phyloP scores from a whole-genome alignment of 1,140 invertebrate genomes.

The Chrysomallon squamiferum region DNA sequence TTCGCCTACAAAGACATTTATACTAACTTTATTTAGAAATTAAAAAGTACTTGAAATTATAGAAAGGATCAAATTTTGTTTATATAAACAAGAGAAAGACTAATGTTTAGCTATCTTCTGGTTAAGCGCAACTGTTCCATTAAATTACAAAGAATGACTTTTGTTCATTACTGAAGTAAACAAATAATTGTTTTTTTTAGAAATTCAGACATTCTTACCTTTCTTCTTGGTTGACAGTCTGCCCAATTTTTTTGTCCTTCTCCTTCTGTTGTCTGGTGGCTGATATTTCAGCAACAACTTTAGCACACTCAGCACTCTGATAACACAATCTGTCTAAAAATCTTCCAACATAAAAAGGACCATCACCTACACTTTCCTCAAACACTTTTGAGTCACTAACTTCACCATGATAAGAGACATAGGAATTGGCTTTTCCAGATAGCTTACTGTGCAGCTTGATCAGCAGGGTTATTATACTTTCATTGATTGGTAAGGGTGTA shows the following conservation, averaged over 20 bases:
- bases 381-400: conserved; percentile 5
- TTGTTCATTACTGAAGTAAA: too few species aligned
- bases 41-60: too few species aligned
- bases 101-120: too few species aligned
- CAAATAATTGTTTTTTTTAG: too few species aligned
- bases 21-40: too few species aligned
- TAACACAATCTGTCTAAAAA: conserved; percentile 65
- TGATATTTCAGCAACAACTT: conserved; percentile 64
- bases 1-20: conserved; percentile 70
- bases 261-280: conserved; percentile 29
- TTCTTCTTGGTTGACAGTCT: conserved; percentile 25
- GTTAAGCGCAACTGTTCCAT: too few species aligned
- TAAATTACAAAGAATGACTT: too few species aligned
- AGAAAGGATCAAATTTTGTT: too few species aligned
- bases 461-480: conserved; percentile 90
- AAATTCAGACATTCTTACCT: conserved; percentile 22
- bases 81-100: too few species aligned
- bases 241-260: conserved; percentile 16
- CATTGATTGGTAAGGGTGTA: conserved; percentile 67
- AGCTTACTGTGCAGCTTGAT: conserved; percentile 93
- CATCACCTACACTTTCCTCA: conserved; percentile 75
- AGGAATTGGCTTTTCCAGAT: conserved; percentile 77
- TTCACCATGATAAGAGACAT: conserved; percentile 45
- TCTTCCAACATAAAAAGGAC: conserved; percentile 82
- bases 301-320: conserved; percentile 68